Evolutionary conservation across 2,888 invertebrate genomes (phyloP).

Genomic region (Plebejus argus): DNA sequence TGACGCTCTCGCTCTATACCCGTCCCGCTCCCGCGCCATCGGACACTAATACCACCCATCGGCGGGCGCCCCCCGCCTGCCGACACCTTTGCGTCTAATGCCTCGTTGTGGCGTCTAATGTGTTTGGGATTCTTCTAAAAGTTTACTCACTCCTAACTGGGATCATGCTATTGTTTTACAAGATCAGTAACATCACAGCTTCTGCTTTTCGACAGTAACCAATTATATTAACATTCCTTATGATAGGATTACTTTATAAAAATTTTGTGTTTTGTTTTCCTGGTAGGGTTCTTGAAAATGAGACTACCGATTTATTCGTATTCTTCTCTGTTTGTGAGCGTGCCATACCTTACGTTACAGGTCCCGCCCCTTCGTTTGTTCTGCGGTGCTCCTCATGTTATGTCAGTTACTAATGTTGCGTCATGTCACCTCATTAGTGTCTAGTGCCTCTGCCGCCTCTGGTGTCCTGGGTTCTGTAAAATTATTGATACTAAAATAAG

Average conservation of each 20-base stretch:
- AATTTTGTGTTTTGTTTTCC: neutral
- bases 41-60: slow-evolving; percentile 35
- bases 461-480: slow-evolving; percentile 17
- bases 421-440: slow-evolving; percentile 18
- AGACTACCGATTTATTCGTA: neutral
- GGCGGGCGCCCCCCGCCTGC: slow-evolving; percentile 31
- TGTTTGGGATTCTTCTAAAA: slow-evolving; percentile 12
- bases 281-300: neutral
- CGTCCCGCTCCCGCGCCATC: slow-evolving; percentile 45
- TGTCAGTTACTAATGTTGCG: slow-evolving; percentile 35
- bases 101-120: slow-evolving; percentile 26
- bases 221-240: neutral
- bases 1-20: slow-evolving; percentile 62
- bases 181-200: slow-evolving; percentile 9
- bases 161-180: slow-evolving; percentile 3
- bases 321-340: slow-evolving; percentile 65
- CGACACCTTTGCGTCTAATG: slow-evolving; percentile 15
- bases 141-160: neutral
- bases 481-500: neutral
- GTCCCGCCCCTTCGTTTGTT: neutral
- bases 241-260: neutral
- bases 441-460: neutral
- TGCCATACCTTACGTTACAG: slow-evolving; percentile 58
- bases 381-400: neutral
- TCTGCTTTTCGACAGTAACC: slow-evolving; percentile 7